phyloP scores from a whole-genome alignment of 2,113 vertebrate species.

The Semnornis frantzii region DNA sequence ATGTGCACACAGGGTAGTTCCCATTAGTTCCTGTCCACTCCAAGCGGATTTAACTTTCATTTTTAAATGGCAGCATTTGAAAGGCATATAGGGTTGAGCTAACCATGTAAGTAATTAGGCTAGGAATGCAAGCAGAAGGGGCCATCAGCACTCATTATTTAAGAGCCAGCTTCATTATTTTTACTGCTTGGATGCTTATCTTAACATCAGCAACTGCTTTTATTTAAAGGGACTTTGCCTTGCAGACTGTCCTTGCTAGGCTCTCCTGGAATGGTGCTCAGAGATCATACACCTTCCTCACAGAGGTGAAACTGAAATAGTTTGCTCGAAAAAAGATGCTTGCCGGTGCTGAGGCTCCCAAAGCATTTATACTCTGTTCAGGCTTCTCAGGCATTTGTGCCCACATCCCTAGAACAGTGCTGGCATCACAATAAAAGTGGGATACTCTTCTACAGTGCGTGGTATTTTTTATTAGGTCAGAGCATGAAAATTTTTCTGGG shows the following conservation, averaged over 20 bases:
- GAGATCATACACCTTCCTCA: not conserved
- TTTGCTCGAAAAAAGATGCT: not conserved
- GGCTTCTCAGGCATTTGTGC: not conserved
- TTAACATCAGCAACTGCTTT: conserved; percentile 46
- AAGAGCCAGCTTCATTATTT: conserved; percentile 67
- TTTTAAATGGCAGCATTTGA: conserved; percentile 66
- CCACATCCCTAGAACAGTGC: not conserved
- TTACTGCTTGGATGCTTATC: conserved; percentile 67
- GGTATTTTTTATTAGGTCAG: not conserved
- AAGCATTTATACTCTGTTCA: not conserved
- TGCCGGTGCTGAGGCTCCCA: not conserved
- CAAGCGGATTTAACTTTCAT: conserved; percentile 39
- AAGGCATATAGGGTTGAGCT: conserved; percentile 64
- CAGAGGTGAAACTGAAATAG: not conserved
- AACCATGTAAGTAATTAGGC: conserved; percentile 63
- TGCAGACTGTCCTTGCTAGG: not conserved
- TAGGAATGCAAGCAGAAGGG: conserved; percentile 60
- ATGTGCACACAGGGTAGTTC: not conserved
- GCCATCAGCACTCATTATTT: conserved; percentile 60
- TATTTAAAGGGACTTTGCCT: conserved; percentile 68
- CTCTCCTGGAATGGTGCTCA: not conserved
- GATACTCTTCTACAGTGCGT: not conserved
- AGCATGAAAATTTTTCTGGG: not conserved
- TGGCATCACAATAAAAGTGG: not conserved
- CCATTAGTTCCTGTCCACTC: not conserved